A percentile compares a stretch with the other conserved stretches of the same genome.
Evolutionary conservation across 2,888 invertebrate species (phyloP).

Genomic region (Drosophila pegasa): DNA sequence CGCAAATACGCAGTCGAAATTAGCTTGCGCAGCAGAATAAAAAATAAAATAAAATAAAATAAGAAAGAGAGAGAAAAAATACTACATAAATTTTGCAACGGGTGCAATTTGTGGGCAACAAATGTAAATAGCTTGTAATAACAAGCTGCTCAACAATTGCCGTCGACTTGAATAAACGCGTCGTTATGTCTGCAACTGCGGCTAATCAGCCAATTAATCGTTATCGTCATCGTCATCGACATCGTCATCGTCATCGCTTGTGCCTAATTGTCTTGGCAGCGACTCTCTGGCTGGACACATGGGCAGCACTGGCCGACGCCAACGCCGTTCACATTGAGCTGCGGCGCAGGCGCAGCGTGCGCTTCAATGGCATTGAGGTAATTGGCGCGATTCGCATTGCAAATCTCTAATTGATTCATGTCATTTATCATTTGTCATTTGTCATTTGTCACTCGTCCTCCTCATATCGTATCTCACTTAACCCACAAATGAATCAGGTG

Average conservation of each 20-base stretch:
- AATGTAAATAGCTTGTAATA: slow-evolving; percentile 56
- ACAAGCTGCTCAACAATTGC: slow-evolving; percentile 50
- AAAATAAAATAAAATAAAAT: neutral
- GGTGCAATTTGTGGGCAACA: slow-evolving; percentile 60
- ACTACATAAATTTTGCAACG: slow-evolving; percentile 45
- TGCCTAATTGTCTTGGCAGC: slow-evolving; percentile 67
- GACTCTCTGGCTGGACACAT: slow-evolving; percentile 53
- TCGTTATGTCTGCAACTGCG: slow-evolving; percentile 55
- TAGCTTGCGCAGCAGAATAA: slow-evolving; percentile 46
- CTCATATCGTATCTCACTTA: slow-evolving; percentile 10
- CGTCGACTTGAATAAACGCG: slow-evolving; percentile 43
- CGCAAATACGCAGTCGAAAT: slow-evolving; percentile 61
- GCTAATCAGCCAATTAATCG: slow-evolving; percentile 42
- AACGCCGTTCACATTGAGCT: slow-evolving; percentile 78
- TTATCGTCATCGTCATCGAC: slow-evolving; percentile 27
- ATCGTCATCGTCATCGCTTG: slow-evolving; percentile 40
- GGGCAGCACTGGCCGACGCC: slow-evolving; percentile 28
- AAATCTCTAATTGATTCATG: slow-evolving; percentile 5
- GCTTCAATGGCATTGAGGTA: slow-evolving; percentile 83
- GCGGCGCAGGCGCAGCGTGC: slow-evolving; percentile 81
- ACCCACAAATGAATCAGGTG: slow-evolving; percentile 27
- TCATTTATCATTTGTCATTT: neutral
- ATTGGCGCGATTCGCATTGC: slow-evolving; percentile 22
- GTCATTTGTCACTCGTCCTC: neutral
- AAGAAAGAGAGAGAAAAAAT: neutral